Base-by-base conservation (phyloP, 2,113 vertebrate genomes). In the Pomatostomus ruficeps region DNA sequence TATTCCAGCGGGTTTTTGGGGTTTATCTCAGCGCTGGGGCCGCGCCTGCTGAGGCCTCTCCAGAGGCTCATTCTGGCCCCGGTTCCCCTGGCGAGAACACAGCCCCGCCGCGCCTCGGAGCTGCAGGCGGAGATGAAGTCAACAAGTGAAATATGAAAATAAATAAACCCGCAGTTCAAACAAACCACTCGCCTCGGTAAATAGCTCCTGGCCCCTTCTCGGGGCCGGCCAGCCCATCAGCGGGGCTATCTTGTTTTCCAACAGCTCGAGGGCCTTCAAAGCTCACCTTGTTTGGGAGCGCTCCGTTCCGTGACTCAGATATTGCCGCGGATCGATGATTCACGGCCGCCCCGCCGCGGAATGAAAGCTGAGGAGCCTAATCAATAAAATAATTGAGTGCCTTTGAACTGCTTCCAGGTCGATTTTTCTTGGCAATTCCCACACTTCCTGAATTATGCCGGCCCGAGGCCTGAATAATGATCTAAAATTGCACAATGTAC, bases 401-500 rank as follows among this genome's bases (percentile, higher is more conserved):
- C 98, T 98, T 98, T 98, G 98, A 98, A 97, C 95, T 89, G 43
- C 89, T 85, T 98, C 98, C 98, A 98, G 96, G 93, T 97, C 96
- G 94, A 97, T 97, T 98, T 98, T 98, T 97, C 97, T 98, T 97
- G 97, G 97, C 98, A 97, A 96, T 95, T 97, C 97, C 96, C 97
- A 98, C 95, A 96, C 97, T 98, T 97, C 97, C 96, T 98, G 96
- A 97, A 97, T 97, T 96, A 95, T 93, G 86, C 96, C 89, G 96
- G 97, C 97, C 97, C 92, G 97, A 97, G 87, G 93, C 96, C 97
- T 98, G 98, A 98, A 98, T 98, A 98, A 98, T 98, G 97, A 97
- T 95, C 97, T 97, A 96, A 98, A 98, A 98, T 98, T 97, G 96
- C 97, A 98, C 97, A 97, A 98, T 97, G 97, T 98, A 98, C 98